Conservation (phyloP, 2,797 vertebrate genomes). For the Clarias pachynema region DNA sequence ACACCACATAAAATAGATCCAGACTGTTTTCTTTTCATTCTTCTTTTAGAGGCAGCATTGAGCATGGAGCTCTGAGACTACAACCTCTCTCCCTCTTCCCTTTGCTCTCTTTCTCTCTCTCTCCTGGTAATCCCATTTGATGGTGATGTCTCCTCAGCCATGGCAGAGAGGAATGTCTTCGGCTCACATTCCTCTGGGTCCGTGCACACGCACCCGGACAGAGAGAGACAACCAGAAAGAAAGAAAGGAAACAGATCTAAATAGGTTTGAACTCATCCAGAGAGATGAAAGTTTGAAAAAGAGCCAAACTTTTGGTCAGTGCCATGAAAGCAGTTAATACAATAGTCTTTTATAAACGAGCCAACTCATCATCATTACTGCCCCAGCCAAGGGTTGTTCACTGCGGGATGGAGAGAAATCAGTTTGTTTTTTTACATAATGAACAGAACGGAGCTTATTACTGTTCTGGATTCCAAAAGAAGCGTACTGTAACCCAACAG, state of each 20-base stretch:
- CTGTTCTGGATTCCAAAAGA: not conserved
- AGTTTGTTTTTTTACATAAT: not conserved
- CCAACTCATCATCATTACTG: conserved; percentile 6
- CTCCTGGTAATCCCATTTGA: conserved; percentile 80
- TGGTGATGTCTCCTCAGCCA: conserved; percentile 72
- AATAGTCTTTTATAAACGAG: conserved; percentile 6
- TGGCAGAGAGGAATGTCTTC: conserved; percentile 70
- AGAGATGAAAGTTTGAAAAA: conserved; percentile 50
- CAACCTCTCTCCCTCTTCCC: conserved; percentile 50
- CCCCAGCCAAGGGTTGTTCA: too few species aligned
- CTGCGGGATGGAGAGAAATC: too few species aligned
- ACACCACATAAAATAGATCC: conserved; percentile 79
- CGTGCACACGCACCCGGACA: conserved; percentile 48
- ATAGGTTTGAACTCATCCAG: conserved; percentile 47
- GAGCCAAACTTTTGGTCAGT: conserved; percentile 47
- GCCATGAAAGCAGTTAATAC: conserved; percentile 39
- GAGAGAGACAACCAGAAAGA: conserved; percentile 44
- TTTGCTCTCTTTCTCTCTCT: conserved; percentile 42
- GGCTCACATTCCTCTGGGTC: conserved; percentile 71
- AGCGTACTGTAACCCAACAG: not conserved
- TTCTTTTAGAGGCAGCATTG: conserved; percentile 60
- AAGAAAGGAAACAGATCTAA: conserved; percentile 36
- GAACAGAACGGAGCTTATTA: not conserved
- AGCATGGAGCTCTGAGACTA: conserved; percentile 56
- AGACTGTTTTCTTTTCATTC: conserved; percentile 74